Evolutionary conservation across 1,140 invertebrate species (phyloP).

Genomic region (Phymorhynchus buccinoides): DNA sequence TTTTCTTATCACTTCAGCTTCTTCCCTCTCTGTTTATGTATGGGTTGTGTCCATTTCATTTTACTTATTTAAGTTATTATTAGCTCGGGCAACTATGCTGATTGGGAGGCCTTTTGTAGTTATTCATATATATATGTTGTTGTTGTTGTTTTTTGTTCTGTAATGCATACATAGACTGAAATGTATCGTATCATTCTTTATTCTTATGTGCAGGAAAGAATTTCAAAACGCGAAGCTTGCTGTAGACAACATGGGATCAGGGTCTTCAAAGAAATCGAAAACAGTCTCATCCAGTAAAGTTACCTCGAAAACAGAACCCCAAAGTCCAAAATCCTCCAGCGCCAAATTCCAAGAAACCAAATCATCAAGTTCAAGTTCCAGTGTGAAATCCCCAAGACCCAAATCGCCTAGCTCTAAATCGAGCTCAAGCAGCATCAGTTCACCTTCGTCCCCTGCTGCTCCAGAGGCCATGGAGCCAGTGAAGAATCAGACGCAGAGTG

Average conservation of each 20-base stretch:
- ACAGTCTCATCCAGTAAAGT: not conserved
- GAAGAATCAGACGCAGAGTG: not conserved
- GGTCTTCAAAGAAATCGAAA: conserved; percentile 13
- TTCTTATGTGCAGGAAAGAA: not conserved
- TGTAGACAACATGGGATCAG: not conserved
- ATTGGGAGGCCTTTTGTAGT: no score
- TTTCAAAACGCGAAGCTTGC: not conserved
- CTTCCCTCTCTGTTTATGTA: no score
- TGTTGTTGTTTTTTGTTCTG: not conserved
- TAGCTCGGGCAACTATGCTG: no score
- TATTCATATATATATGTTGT: not conserved
- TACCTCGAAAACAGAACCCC: not conserved
- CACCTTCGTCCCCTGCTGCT: not conserved
- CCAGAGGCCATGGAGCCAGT: not conserved
- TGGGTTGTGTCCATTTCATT: no score
- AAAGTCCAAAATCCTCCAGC: not conserved
- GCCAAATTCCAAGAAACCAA: not conserved
- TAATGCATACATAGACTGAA: not conserved
- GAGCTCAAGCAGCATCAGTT: not conserved
- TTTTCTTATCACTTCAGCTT: no score
- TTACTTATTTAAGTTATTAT: no score
- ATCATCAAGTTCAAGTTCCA: not conserved
- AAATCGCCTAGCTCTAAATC: not conserved
- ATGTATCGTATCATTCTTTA: not conserved
- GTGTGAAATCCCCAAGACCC: not conserved